phyloP scores from a whole-genome alignment of 2,888 invertebrate species.

The Acronicta psi region DNA sequence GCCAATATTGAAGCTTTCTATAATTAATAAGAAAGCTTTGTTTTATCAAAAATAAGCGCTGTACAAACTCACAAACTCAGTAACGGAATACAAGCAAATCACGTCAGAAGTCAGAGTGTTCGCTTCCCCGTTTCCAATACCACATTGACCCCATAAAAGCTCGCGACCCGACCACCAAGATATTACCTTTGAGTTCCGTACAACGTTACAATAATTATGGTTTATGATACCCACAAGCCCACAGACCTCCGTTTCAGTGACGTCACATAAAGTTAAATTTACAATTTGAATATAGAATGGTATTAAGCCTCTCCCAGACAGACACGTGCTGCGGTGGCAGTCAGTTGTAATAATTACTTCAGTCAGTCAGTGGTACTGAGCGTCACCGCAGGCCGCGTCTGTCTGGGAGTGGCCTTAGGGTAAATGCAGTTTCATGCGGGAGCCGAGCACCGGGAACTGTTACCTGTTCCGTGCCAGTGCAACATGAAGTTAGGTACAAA shows the following conservation, averaged over 20 bases:
- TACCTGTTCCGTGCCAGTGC: no score
- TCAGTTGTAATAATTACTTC: no score
- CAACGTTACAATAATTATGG: not conserved
- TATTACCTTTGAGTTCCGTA: not conserved
- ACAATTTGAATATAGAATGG: not conserved
- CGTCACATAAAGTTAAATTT: not conserved
- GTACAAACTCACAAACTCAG: not conserved
- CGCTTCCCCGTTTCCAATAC: constrained; percentile 19
- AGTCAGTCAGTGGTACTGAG: no score
- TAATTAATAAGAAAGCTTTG: no score
- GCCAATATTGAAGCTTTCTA: not conserved
- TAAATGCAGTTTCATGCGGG: no score
- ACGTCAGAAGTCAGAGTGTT: constrained; percentile 17
- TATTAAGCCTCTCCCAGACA: not conserved
- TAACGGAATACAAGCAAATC: constrained; percentile 21
- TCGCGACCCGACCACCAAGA: constrained; percentile 10
- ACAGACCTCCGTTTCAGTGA: not conserved
- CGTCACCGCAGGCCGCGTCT: no score
- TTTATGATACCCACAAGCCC: constrained; percentile 8
- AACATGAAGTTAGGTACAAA: no score
- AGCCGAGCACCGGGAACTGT: no score
- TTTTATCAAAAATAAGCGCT: not conserved
- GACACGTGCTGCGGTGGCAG: no score
- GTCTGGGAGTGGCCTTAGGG: no score
- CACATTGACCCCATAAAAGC: constrained; percentile 2